Percentiles rank a stretch among this genome's conserved stretches.
Conservation (phyloP, 2,113 vertebrate genomes). For the Anolis carolinensis region DNA sequence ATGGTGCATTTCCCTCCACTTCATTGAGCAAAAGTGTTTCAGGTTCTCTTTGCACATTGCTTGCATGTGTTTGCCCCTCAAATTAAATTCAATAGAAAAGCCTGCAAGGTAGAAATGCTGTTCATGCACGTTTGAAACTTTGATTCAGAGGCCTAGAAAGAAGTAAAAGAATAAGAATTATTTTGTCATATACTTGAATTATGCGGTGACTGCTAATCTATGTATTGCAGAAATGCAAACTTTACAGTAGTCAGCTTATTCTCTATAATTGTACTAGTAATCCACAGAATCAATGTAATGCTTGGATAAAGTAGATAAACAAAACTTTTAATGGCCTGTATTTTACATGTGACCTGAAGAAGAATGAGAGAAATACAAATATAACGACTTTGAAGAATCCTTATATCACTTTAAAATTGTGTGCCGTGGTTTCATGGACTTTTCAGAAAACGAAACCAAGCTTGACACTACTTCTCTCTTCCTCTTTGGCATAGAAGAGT, state of each 20-base stretch:
- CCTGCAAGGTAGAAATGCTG: not conserved
- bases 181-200: not conserved
- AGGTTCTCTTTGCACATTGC: too few relatives aligned
- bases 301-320: not conserved
- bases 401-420: too few relatives aligned
- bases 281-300: not conserved
- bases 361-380: too few relatives aligned
- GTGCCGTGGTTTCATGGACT: too few relatives aligned
- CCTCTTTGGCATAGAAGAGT: too few relatives aligned
- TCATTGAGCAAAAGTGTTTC: not conserved
- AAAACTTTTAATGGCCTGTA: not conserved
- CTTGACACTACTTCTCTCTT: too few relatives aligned
- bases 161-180: too few relatives aligned
- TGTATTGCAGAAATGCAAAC: not conserved
- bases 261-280: not conserved
- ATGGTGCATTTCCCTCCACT: not conserved
- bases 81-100: not conserved
- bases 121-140: not conserved
- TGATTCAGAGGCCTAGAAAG: not conserved
- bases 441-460: too few relatives aligned
- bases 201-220: not conserved
- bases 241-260: not conserved
- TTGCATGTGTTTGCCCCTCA: not conserved
- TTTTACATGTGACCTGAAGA: not conserved
- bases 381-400: too few relatives aligned